Base-by-base conservation (phyloP, 2,888 invertebrate genomes). In the Trissoscelio sp. region DNA sequence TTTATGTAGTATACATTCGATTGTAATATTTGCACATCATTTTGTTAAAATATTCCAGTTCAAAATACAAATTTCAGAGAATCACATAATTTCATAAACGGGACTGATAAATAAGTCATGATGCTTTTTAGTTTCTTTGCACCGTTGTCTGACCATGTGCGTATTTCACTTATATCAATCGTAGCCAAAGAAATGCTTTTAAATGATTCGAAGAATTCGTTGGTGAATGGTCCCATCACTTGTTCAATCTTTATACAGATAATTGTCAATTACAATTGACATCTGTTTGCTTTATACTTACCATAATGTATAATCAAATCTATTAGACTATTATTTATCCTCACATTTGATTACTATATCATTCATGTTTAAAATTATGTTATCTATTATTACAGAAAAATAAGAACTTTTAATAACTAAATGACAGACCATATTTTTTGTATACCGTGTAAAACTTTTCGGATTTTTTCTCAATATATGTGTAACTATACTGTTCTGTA, bases 221-320 rank as follows among this genome's bases (percentile, higher is more conserved):
- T 80, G 74, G 74, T 64, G 74, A 80, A 70, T 48, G 44, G 62
- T 80, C 69, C 69, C 79, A 80, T 80, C 74, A 57, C 44, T 81
- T 64, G 64, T 72, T 81, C 70, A 81, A 81, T 81, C 75, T 60
- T 75, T 58, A 39, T 14, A 39, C 37, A 66, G 58, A 70, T 81
- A 75, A 75, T 81, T 66, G 75, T 53, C 75, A 75, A 81, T 75
- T 80, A 80, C 74, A 75, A 80, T 74, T 80, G 69, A 80, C 57
- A 75, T 75, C 70, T 57, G 69, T 64, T 69, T 51, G 11, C 22
- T 57, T 48, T 39, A 42, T 39, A 70, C 28, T 31, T 44, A 39
- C 51, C 24, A 57, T 22, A 37, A 48, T 31, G n/a, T 31, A 70
- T 74, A 80, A 79, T 74, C 34, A 53, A 69, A 79, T 79, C 53